A percentile compares a stretch with the other conserved stretches of the same genome.
phyloP scores from a whole-genome alignment of 1,140 invertebrate species.

The Panagrolaimus sp. region DNA sequence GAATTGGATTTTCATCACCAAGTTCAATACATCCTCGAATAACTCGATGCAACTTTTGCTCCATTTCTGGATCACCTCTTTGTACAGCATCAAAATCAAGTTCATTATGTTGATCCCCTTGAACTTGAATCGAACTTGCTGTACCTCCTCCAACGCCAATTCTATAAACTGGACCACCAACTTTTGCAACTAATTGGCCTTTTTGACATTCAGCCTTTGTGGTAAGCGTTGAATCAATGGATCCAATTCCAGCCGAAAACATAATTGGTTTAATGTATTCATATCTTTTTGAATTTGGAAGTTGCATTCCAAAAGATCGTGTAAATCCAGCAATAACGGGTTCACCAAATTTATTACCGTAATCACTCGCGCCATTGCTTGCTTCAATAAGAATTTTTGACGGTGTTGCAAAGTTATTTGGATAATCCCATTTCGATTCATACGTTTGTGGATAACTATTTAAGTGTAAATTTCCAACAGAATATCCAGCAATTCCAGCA shows the following conservation, averaged over 20 bases:
- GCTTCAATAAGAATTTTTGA: conserved; percentile 83
- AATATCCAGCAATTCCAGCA: conserved; percentile 87
- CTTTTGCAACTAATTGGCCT: conserved; percentile 71
- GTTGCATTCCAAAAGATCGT: conserved; percentile 72
- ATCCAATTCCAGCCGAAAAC: conserved; percentile 91
- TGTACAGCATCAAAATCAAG: conserved; percentile 93
- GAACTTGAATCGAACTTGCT: conserved; percentile 79
- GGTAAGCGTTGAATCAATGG: conserved; percentile 67
- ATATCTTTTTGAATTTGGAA: conserved; percentile 64
- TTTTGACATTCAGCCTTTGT: neutral
- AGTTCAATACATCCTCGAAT: conserved; percentile 81
- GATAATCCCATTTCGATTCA: conserved; percentile 72
- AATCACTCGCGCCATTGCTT: conserved; percentile 94
- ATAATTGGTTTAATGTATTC: conserved; percentile 98
- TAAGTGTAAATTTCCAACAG: conserved; percentile 82
- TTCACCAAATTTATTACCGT: conserved; percentile 96
- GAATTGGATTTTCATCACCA: conserved; percentile 73
- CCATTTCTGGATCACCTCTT: conserved; percentile 95
- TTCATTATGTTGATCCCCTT: conserved; percentile 72
- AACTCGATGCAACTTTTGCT: conserved; percentile 87
- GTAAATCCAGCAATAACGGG: conserved; percentile 84
- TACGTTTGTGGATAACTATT: conserved; percentile 78
- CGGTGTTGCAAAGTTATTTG: conserved; percentile 80
- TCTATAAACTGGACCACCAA: conserved; percentile 89
- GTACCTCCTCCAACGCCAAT: conserved; percentile 95